Base-by-base conservation (phyloP, 1,140 invertebrate species). In the Thereuonema tuberculata region DNA sequence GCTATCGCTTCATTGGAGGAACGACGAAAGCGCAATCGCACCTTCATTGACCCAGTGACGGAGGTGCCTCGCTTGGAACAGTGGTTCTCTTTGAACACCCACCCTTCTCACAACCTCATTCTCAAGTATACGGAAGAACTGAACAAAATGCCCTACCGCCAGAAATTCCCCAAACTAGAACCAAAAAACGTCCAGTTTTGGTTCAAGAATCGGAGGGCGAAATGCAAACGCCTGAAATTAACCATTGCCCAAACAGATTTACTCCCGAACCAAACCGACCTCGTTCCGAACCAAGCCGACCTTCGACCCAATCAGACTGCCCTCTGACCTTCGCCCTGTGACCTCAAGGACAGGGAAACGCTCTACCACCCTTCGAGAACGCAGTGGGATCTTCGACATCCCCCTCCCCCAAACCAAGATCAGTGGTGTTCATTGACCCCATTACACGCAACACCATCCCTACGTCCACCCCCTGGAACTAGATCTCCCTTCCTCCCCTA, bases 21-120 rank as follows among this genome's bases (percentile, higher is more conserved):
- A 70, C 81, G 92, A 56, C 80, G 91, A 31, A 93, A 94, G 73
- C 81, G 94, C 31, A 97, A 96, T 73, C 81, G 95, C 61, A 97
- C 94, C n/a, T 98, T 98, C 72, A 98, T 98, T 65, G 95, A 98
- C 76, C 95, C 94, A 0, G 89, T 97, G 15, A 93, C 91, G 24
- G 95, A 98, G 79, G 94, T 98, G 50, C 94, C 94, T 2, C 82
- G 91, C 64, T 77, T 98, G 59, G 94, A 98, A 71, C 88, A 91
- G 69, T 98, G 94, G 93, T 98, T 98, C 71, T 82, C 84, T n/a
- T 82, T 92, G 69, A 96, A 97, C 75, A 97, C 94, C 26, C 94
- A 98, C 76, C 94, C 93, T 46, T 93, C 91, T 64, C 93, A 96
- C 71, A 93, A 93, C 76, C 79, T 96, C 66, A 97, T 98, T 66